Evolutionary conservation across 2,797 vertebrate species (phyloP).

Genomic region (Hydrocynus forskahlii): DNA sequence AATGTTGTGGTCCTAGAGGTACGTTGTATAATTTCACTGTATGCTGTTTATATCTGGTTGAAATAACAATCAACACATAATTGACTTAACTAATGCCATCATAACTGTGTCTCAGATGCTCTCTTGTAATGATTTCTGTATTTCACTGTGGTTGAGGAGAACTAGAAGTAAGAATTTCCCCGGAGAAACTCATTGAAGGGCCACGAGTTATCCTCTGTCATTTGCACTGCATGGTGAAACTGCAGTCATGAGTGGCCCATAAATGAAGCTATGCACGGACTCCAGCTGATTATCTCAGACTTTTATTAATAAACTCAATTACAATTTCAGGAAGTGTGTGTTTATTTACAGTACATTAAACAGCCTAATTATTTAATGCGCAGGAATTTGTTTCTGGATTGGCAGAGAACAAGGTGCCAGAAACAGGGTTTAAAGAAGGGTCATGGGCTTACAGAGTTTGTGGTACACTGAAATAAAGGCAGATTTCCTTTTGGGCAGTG

Average conservation of each 20-base stretch:
- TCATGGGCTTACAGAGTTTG: not conserved
- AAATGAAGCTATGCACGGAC: slow-evolving; percentile 10
- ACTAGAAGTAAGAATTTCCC: not conserved
- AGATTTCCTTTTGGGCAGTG: not conserved
- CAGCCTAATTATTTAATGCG: slow-evolving; percentile 37
- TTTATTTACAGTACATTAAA: slow-evolving; percentile 51
- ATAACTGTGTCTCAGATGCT: too few relatives aligned
- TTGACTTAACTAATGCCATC: too few relatives aligned
- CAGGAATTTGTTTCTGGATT: slow-evolving; percentile 6
- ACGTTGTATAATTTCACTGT: too few relatives aligned
- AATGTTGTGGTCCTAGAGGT: too few relatives aligned
- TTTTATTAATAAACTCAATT: slow-evolving; percentile 39
- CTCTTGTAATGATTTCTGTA: too few relatives aligned
- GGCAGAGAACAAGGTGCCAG: not conserved
- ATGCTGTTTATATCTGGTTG: too few relatives aligned
- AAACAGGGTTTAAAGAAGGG: not conserved
- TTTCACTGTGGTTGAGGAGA: not conserved
- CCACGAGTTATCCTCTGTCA: not conserved
- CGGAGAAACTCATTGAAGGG: too few relatives aligned
- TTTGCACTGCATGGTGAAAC: not conserved
- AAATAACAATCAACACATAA: too few relatives aligned
- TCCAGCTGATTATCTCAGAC: slow-evolving; percentile 23
- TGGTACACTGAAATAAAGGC: not conserved
- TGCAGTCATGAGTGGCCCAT: not conserved
- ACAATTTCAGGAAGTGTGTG: slow-evolving; percentile 24